phyloP scores from a whole-genome alignment of 2,888 invertebrate species.

The Chrysolina haemoptera region DNA sequence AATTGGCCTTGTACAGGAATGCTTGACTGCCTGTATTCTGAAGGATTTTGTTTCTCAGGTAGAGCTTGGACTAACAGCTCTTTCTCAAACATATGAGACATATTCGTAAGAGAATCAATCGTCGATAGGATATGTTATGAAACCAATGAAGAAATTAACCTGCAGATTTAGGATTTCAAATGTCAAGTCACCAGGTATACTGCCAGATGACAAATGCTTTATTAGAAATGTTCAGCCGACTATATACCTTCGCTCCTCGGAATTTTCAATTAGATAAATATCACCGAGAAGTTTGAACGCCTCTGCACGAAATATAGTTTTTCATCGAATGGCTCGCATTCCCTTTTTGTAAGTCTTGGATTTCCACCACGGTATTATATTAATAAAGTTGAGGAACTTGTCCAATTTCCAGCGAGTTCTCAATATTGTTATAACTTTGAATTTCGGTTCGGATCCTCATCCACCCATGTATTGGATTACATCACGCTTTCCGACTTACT shows the following conservation, averaged over 20 bases:
- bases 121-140: too few species aligned
- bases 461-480: slow-evolving; percentile 50
- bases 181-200: neutral
- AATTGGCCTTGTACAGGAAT: too few species aligned
- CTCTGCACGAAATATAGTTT: slow-evolving; percentile 34
- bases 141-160: too few species aligned
- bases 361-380: slow-evolving; percentile 53
- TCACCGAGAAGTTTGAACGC: slow-evolving; percentile 5
- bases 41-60: too few species aligned
- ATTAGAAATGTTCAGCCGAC: neutral
- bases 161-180: neutral
- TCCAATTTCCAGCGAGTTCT: slow-evolving; percentile 51
- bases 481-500: slow-evolving; percentile 45
- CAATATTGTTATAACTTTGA: slow-evolving; percentile 53
- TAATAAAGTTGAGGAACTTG: slow-evolving; percentile 57
- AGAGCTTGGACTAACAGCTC: too few species aligned
- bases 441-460: slow-evolving; percentile 45
- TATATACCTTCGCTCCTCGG: neutral
- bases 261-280: slow-evolving; percentile 16
- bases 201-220: neutral
- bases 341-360: slow-evolving; percentile 39
- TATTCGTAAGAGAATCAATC: too few species aligned
- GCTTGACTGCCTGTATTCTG: too few species aligned
- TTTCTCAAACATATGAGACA: too few species aligned
- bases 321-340: slow-evolving; percentile 26